Evolutionary conservation across 2,113 vertebrate genomes (phyloP).

Genomic region (Dolichallabes microphthalmus): DNA sequence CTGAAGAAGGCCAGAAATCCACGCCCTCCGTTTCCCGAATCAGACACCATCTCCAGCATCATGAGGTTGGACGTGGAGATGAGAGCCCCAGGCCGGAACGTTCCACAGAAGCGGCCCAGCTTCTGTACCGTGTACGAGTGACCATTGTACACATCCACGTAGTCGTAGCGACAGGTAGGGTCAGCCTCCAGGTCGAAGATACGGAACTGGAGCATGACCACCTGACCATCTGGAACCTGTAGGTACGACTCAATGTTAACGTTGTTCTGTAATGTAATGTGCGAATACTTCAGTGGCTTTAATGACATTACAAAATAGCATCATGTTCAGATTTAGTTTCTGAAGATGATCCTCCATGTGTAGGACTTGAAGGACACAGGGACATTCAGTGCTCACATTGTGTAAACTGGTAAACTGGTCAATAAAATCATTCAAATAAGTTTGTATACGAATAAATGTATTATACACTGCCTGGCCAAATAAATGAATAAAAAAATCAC

Average conservation of each 20-base stretch:
- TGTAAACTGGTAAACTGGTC: no score
- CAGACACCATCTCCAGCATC: constrained; percentile 82
- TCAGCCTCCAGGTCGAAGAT: constrained; percentile 87
- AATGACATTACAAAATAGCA: not conserved
- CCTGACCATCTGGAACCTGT: constrained; percentile 84
- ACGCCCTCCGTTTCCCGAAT: constrained; percentile 75
- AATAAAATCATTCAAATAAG: not conserved
- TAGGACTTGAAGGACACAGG: not conserved
- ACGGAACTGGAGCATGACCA: constrained; percentile 86
- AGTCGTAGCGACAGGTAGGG: constrained; percentile 84
- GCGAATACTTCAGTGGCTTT: not conserved
- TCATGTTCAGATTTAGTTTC: not conserved
- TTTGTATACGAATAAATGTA: no score
- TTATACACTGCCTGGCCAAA: not conserved
- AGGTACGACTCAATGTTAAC: not conserved
- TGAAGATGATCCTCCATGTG: not conserved
- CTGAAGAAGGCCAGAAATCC: constrained; percentile 84
- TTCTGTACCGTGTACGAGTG: constrained; percentile 74
- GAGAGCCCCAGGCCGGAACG: constrained; percentile 83
- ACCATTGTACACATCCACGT: constrained; percentile 83
- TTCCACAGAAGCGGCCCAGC: constrained; percentile 86
- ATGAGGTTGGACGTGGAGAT: constrained; percentile 84
- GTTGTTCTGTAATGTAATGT: not conserved
- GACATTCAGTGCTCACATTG: not conserved
- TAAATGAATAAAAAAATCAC: no score